A percentile compares a stretch with the other conserved stretches of the same genome.
Evolutionary conservation across 2,888 invertebrate genomes (phyloP).

Genomic region (Aleiodes alternator): DNA sequence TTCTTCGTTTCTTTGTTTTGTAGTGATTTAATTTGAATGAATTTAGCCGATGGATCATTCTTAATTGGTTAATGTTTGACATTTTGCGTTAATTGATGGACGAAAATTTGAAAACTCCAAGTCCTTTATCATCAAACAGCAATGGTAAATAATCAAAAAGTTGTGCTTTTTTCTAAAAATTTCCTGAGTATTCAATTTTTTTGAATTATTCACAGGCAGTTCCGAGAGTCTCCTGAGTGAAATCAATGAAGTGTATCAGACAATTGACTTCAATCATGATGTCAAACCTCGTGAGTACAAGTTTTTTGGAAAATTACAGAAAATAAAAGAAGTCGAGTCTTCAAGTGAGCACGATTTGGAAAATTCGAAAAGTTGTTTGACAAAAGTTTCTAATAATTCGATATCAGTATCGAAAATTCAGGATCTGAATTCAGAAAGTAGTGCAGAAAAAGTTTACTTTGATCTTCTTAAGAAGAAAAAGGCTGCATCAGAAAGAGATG

Average conservation of each 20-base stretch:
- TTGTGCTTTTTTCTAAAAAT: not conserved
- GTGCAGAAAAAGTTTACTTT: constrained; percentile 55
- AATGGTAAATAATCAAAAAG: constrained; percentile 39
- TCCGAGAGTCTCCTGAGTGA: constrained; percentile 44
- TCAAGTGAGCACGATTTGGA: constrained; percentile 47
- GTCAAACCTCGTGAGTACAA: constrained; percentile 16
- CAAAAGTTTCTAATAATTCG: constrained; percentile 56
- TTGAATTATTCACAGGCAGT: constrained; percentile 33
- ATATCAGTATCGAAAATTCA: constrained; percentile 52
- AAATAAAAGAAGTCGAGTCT: constrained; percentile 35
- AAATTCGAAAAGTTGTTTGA: constrained; percentile 60
- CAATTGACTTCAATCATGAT: constrained; percentile 2
- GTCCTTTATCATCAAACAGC: constrained; percentile 47
- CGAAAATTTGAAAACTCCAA: constrained; percentile 45
- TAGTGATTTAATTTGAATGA: no score
- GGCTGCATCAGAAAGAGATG: constrained; percentile 62
- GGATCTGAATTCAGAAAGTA: constrained; percentile 53
- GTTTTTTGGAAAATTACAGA: constrained; percentile 23
- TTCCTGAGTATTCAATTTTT: not conserved
- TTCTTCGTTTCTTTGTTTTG: no score
- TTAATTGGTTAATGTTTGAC: not conserved
- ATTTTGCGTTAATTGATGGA: not conserved
- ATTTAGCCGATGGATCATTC: not conserved
- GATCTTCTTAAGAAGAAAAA: constrained; percentile 56
- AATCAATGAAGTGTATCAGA: constrained; percentile 41